These are phyloP conservation scores for Caenorhabditis macrosperma DNA, from an alignment of 2,888 invertebrate species.

Conservation along the genomic window DNA sequence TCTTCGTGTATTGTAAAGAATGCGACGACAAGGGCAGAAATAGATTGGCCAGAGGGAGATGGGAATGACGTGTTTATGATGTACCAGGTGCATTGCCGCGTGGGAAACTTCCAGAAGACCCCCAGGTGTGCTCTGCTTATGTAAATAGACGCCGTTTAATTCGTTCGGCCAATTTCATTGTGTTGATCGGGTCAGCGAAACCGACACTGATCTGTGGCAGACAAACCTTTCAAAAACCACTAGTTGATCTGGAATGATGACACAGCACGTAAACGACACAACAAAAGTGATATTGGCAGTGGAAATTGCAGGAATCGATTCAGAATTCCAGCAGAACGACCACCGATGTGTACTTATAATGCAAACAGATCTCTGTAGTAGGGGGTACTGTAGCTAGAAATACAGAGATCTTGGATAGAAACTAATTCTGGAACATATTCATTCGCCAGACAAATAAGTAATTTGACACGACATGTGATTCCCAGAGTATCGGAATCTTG, in stretches of 20 bases:
- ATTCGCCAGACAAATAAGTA: too few species aligned
- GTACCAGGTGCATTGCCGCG: constrained; percentile 6
- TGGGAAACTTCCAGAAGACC: constrained; percentile 14
- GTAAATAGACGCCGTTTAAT: constrained; percentile 30
- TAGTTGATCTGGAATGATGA: neutral
- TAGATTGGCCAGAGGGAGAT: neutral
- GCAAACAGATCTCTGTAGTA: too few species aligned
- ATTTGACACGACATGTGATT: too few species aligned
- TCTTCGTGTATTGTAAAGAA: neutral
- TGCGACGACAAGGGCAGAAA: neutral
- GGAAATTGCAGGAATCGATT: neutral
- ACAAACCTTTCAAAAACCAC: constrained; percentile 5
- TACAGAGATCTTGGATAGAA: too few species aligned
- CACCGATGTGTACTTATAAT: neutral
- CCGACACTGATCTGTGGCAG: constrained; percentile 46
- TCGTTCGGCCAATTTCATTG: neutral
- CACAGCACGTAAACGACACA: neutral
- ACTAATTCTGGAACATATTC: too few species aligned
- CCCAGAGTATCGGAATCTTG: too few species aligned
- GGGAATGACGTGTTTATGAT: neutral
- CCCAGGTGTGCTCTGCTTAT: neutral
- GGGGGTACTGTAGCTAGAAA: too few species aligned
- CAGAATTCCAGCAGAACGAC: neutral
- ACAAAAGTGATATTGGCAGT: neutral
- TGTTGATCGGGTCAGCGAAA: constrained; percentile 21